These are phyloP conservation scores for Tipula lateralis DNA, from an alignment of 2,888 invertebrate genomes.

Conservation along the genomic window DNA sequence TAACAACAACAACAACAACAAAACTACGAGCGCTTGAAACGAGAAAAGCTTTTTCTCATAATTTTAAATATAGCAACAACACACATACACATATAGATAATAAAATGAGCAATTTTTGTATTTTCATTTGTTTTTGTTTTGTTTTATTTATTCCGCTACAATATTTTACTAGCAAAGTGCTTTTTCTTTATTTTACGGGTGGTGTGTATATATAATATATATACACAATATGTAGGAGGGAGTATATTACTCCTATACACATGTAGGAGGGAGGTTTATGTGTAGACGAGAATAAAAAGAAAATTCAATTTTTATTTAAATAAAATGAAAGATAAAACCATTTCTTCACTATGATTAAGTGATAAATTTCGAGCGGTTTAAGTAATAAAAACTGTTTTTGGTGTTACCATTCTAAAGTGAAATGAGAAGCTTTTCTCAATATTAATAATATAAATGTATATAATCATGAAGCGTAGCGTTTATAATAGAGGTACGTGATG, in stretches of 20 bases:
- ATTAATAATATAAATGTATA: too few species aligned
- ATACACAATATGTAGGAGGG: not conserved
- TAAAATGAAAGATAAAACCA: not conserved
- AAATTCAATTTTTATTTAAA: not conserved
- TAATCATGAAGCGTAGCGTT: too few species aligned
- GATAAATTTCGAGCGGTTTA: not conserved
- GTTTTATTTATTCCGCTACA: not conserved
- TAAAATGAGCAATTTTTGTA: not conserved
- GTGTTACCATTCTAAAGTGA: not conserved
- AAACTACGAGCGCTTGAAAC: not conserved
- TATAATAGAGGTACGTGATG: too few species aligned
- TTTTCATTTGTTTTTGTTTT: not conserved
- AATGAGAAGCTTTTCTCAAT: not conserved
- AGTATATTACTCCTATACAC: too few species aligned
- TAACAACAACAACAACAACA: not conserved
- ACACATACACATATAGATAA: not conserved
- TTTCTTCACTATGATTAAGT: not conserved
- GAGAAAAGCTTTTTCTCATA: not conserved
- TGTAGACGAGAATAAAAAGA: not conserved
- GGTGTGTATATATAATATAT: not conserved
- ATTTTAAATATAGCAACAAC: not conserved
- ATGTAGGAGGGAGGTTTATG: not conserved
- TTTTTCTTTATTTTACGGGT: not conserved
- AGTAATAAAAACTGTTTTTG: not conserved
- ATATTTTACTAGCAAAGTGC: not conserved